These are phyloP conservation scores for Leucoptera coffeella DNA, from an alignment of 2,888 invertebrate genomes.

Conservation along the genomic window DNA sequence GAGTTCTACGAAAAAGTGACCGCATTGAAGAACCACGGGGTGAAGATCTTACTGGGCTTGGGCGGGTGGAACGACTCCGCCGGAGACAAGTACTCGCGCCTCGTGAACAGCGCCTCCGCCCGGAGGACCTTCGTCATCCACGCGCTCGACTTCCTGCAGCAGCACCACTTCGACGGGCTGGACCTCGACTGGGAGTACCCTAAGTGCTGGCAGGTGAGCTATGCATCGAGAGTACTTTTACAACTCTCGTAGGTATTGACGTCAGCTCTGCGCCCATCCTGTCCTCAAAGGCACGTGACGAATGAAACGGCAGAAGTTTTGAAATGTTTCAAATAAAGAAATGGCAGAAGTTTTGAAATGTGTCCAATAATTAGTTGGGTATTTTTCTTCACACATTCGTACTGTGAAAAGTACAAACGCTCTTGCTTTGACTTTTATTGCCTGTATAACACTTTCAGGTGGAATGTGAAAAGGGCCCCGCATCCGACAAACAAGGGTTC, in stretches of 20 bases:
- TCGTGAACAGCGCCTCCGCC: constrained; percentile 68
- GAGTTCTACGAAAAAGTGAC: constrained; percentile 85
- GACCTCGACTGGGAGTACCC: constrained; percentile 95
- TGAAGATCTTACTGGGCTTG: constrained; percentile 80
- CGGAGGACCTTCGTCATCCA: constrained; percentile 69
- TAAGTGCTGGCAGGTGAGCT: constrained; percentile 78
- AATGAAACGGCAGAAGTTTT: too few relatives aligned
- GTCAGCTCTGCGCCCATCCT: too few relatives aligned
- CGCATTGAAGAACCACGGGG: constrained; percentile 61
- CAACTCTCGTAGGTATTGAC: too few relatives aligned
- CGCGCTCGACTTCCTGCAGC: constrained; percentile 69
- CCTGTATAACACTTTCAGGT: constrained; percentile 33
- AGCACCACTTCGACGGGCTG: constrained; percentile 81
- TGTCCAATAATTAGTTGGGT: too few relatives aligned
- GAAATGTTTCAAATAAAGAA: too few relatives aligned
- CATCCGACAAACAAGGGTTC: constrained; percentile 75
- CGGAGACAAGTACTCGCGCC: constrained; percentile 79
- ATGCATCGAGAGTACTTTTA: too few relatives aligned
- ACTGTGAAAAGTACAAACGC: too few relatives aligned
- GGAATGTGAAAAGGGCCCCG: constrained; percentile 76
- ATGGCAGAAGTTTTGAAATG: too few relatives aligned
- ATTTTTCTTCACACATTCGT: too few relatives aligned
- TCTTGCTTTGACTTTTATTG: too few relatives aligned
- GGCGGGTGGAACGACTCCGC: constrained; percentile 96
- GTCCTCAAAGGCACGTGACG: too few relatives aligned